Base-by-base conservation (phyloP, 2,113 vertebrate genomes). In the Asarcornis scutulata region DNA sequence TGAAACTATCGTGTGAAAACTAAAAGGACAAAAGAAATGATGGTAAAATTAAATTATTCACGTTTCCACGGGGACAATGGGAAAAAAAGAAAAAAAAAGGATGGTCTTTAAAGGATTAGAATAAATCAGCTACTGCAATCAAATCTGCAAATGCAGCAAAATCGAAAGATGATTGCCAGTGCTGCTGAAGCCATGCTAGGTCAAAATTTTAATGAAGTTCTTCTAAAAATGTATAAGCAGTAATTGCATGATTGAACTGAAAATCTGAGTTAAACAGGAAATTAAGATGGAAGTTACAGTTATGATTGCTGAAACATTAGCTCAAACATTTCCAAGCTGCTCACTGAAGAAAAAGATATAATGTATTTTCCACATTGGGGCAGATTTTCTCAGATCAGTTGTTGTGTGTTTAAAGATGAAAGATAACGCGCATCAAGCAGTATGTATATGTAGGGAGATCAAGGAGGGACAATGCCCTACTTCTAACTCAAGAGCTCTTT, bases 131-230 rank as follows among this genome's bases (percentile, higher is more conserved):
- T 83, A 58, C 67, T 69, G 60, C 66, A 89, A 95, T 89, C 86
- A 95, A 93, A 89, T 53, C 81, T 67, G 84, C 50, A 87, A 89
- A 82, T 23, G 74, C 63, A 77, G 84, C 75, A 77, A 50, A 91
- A 80, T 15, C 79, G 71, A 71, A 93, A 86, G 84, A 73, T 10
- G 8, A 83, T 76, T 91, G n/a, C 44, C 55, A 91, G 27, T 8
- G 20, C 58, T 59, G 71, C 89, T 73, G 59, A 94, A 78, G 66
- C 52, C 52, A 85, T 0, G 0, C 6, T 7, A 89, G 89, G 91
- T 75, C 91, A 95, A 89, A 75, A 84, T 82, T 82, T 88, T 79
- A 95, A 89, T 89, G 83, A 93, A 82, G 52, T 82, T 75, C 32
- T 63, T 72, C 66, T 53, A 52, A 88, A 92, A 96, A 84, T 27